These are phyloP conservation scores for Crotalus horridus DNA, from an alignment of 2,113 vertebrate species.

Conservation along the genomic window DNA sequence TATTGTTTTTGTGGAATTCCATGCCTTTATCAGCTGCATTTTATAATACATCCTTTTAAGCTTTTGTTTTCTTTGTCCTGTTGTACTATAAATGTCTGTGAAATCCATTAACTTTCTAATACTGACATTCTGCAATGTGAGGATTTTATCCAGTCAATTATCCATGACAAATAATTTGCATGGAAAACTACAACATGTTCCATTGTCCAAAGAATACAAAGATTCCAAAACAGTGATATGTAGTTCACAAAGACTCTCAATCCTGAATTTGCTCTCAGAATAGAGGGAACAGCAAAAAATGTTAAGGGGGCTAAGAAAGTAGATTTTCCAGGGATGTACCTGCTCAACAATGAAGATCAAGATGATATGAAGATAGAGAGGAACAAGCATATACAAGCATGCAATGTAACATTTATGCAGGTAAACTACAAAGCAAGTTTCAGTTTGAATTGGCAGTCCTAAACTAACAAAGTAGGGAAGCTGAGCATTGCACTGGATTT, in stretches of 20 bases:
- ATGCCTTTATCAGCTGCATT: background rate
- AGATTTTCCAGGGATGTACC: background rate
- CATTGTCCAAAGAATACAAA: background rate
- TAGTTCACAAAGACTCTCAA: background rate
- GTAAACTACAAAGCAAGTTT: background rate
- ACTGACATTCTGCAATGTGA: background rate
- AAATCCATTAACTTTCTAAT: background rate
- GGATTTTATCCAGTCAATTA: background rate
- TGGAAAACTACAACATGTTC: background rate
- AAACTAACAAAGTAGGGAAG: background rate
- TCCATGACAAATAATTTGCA: background rate
- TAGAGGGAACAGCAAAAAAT: background rate
- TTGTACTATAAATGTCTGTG: background rate
- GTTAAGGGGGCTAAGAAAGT: background rate
- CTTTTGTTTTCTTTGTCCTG: background rate
- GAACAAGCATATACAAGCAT: background rate
- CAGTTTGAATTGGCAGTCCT: background rate
- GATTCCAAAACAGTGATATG: background rate
- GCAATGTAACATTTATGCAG: background rate
- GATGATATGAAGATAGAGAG: background rate
- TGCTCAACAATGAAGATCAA: background rate
- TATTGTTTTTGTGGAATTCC: background rate
- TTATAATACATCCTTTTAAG: background rate
- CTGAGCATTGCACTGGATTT: background rate
- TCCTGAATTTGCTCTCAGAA: background rate